Base-by-base conservation (phyloP, 2,888 invertebrate genomes). In the Parnassius mnemosyne region DNA sequence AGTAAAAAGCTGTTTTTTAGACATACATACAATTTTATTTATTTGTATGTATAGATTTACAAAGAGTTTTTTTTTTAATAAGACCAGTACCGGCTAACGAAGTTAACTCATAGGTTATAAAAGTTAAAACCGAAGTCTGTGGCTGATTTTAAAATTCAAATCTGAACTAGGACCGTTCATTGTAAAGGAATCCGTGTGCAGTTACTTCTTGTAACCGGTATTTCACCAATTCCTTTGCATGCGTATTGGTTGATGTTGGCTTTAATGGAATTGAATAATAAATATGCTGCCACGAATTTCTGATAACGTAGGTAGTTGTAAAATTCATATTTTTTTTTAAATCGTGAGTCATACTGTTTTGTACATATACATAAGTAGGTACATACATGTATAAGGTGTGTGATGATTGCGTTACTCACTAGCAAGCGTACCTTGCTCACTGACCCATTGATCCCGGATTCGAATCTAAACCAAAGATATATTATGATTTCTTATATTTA, bases 151-250 rank as follows among this genome's bases (percentile, higher is more conserved):
- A 61, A 55, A 56, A 56, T 61, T 10, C 56, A 61, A 61, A 56
- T 56, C 13, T 34, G 25, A 61, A 9, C 56, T 13, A 44, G 54
- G 50, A 44, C 34, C 46, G 56, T 56, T 25, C 61, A 52, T 56
- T 61, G 50, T 25, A 7, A 50, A 51, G 61, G 61, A 57, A 61
- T 61, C 47, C 44, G 61, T 61, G 50, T 53, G 41, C 61, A 61
- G 61, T 61, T 61, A 60, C 34, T 60, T 55, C 60, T 42, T 57
- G 52, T 53, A 20, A 57, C 61, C 50, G 16, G 46, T 46, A 44
- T 55, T 12, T 1, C 12, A 51, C 3, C 47, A 25, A 13, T 47
- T 16, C 47, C 44, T 20, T n/a, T 34, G 42, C 13, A 25, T 13
- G 41, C 9, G 9, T 49, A n/a, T 12, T 43, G 50, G 51, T 44